Percentiles rank a stretch among this genome's conserved stretches.
Evolutionary conservation across 2,797 vertebrate species (phyloP).

Genomic region (Protonibea diacanthus): DNA sequence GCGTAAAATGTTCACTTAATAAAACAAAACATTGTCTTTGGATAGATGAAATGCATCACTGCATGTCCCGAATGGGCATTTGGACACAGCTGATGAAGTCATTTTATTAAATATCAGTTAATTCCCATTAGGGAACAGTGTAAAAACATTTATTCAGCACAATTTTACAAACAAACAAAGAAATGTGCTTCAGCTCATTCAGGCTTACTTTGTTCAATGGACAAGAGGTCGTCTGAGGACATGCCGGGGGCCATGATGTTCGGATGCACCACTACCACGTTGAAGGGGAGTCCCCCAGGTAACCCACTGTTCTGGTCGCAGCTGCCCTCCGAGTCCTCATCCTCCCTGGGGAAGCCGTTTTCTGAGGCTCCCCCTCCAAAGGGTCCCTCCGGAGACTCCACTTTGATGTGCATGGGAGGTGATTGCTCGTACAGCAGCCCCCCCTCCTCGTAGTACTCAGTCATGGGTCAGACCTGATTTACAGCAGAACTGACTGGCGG

Average conservation of each 20-base stretch:
- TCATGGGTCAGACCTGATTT: conserved; percentile 86
- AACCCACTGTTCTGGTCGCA: conserved; percentile 84
- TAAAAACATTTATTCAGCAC: not conserved
- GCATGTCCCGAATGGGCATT: not conserved
- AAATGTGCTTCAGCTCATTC: not conserved
- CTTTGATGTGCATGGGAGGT: conserved; percentile 91
- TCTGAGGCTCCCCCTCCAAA: conserved; percentile 87
- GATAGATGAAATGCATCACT: not conserved
- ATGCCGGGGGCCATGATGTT: conserved; percentile 88
- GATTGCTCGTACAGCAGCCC: conserved; percentile 90
- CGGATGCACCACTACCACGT: conserved; percentile 89
- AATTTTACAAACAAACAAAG: not conserved
- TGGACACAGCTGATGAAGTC: not conserved
- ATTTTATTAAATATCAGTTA: not conserved
- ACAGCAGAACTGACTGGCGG: conserved; percentile 82
- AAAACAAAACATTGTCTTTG: not conserved
- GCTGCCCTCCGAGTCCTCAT: conserved; percentile 87
- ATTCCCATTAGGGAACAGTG: not conserved
- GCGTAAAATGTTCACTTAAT: not conserved
- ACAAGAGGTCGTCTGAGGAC: conserved; percentile 86
- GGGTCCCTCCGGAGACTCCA: conserved; percentile 89
- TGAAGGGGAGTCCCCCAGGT: conserved; percentile 87
- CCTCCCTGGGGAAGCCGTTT: conserved; percentile 88
- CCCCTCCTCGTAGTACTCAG: conserved; percentile 90
- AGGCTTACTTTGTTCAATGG: conserved; percentile 87